phyloP scores from a whole-genome alignment of 1,140 invertebrate species.

The Aleiodes sp. region DNA sequence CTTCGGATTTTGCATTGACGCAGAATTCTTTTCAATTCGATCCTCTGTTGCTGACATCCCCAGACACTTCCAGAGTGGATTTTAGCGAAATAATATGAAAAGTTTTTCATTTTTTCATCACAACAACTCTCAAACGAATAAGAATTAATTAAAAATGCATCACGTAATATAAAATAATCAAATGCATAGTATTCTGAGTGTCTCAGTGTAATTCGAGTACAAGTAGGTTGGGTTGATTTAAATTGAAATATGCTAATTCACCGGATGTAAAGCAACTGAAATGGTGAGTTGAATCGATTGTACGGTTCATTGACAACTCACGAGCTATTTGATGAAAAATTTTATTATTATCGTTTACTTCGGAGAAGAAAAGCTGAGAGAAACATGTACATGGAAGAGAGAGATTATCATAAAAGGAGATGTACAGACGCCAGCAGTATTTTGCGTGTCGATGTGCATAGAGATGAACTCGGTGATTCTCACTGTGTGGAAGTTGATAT shows the following conservation, averaged over 20 bases:
- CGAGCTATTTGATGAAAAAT: not conserved
- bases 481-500: not conserved
- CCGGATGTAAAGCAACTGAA: not conserved
- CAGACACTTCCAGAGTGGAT: not conserved
- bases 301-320: not conserved
- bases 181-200: not conserved
- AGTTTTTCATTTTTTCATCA: not conserved
- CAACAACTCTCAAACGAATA: not conserved
- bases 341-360: too few species aligned
- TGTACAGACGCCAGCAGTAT: too few species aligned
- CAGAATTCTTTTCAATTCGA: not conserved
- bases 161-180: not conserved
- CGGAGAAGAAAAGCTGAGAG: too few species aligned
- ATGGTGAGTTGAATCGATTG: slow-evolving; percentile 3
- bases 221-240: not conserved
- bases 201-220: not conserved
- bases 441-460: slow-evolving; percentile 1
- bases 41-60: not conserved
- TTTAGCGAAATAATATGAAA: not conserved
- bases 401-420: too few species aligned
- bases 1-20: slow-evolving; percentile 9
- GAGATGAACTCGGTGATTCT: not conserved
- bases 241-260: slow-evolving; percentile 1
- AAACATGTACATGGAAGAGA: too few species aligned
- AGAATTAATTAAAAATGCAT: not conserved